Conservation (phyloP, 2,113 vertebrate species). For the Melanotaenia duboulayi region DNA sequence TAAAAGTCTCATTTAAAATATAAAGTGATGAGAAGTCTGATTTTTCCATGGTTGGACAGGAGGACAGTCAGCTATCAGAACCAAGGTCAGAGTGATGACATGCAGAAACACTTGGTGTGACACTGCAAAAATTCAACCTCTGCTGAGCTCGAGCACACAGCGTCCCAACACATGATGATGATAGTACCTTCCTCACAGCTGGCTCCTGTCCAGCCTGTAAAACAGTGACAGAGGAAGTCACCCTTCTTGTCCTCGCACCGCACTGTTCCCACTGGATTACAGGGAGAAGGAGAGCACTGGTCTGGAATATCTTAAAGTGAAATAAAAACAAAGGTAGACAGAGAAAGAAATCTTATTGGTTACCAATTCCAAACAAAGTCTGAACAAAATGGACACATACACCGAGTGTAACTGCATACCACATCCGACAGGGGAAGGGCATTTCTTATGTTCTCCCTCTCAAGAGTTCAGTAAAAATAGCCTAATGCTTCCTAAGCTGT, state of each 20-base stretch:
- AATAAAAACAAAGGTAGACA: slow-evolving; percentile 36
- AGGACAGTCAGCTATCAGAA: slow-evolving; percentile 17
- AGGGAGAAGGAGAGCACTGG: slow-evolving; percentile 93
- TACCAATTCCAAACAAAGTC: slow-evolving; percentile 10
- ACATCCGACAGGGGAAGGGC: slow-evolving; percentile 55
- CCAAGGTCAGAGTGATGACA: slow-evolving; percentile 39
- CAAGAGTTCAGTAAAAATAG: slow-evolving; percentile 70
- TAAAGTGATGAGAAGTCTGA: not conserved
- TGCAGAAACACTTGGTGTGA: slow-evolving; percentile 13
- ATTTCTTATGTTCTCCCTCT: slow-evolving; percentile 43
- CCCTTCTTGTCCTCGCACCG: slow-evolving; percentile 93
- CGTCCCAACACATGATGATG: slow-evolving; percentile 7
- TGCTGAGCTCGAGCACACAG: slow-evolving; percentile 18
- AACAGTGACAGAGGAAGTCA: slow-evolving; percentile 91
- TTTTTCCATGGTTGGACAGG: slow-evolving; percentile 4
- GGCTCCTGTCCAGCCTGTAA: slow-evolving; percentile 89
- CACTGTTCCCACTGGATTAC: slow-evolving; percentile 83
- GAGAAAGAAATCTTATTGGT: not conserved
- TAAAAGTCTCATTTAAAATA: not conserved
- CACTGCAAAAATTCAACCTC: slow-evolving; percentile 40
- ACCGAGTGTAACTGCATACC: slow-evolving; percentile 29
- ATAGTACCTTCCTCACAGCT: slow-evolving; percentile 88
- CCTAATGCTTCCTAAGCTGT: slow-evolving; percentile 54
- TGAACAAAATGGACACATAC: slow-evolving; percentile 1
- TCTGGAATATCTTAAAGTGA: slow-evolving; percentile 90